phyloP scores from a whole-genome alignment of 2,888 invertebrate genomes.

The Luperina nickerlii region DNA sequence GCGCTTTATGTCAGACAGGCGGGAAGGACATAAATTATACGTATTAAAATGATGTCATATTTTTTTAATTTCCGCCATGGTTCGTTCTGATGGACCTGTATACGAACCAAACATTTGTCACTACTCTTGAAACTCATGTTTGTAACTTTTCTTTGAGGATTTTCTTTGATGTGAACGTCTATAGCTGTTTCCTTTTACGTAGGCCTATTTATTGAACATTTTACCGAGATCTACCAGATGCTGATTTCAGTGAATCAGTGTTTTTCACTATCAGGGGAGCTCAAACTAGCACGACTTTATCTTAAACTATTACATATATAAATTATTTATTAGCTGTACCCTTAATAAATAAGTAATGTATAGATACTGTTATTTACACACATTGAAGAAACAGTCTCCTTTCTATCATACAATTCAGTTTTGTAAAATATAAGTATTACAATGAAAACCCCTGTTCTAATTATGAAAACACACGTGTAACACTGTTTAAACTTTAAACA shows the following conservation, averaged over 20 bases:
- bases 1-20: constrained; percentile 29
- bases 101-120: background rate
- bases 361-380: background rate
- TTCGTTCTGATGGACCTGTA: background rate
- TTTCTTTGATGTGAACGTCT: background rate
- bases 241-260: background rate
- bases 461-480: constrained; percentile 18
- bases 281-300: background rate
- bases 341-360: background rate
- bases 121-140: background rate
- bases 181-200: background rate
- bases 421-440: background rate
- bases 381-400: background rate
- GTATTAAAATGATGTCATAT: constrained; percentile 26
- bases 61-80: constrained; percentile 9
- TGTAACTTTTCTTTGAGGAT: background rate
- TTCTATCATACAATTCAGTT: background rate
- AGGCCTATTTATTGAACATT: background rate
- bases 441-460: background rate
- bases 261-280: background rate
- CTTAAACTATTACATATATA: too few relatives aligned
- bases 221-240: background rate
- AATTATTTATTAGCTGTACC: background rate
- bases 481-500: constrained; percentile 27
- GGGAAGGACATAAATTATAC: constrained; percentile 27